A percentile compares a stretch with the other conserved stretches of the same genome.
Evolutionary conservation across 2,113 vertebrate species (phyloP).

Genomic region (Phaethornis superciliosus): DNA sequence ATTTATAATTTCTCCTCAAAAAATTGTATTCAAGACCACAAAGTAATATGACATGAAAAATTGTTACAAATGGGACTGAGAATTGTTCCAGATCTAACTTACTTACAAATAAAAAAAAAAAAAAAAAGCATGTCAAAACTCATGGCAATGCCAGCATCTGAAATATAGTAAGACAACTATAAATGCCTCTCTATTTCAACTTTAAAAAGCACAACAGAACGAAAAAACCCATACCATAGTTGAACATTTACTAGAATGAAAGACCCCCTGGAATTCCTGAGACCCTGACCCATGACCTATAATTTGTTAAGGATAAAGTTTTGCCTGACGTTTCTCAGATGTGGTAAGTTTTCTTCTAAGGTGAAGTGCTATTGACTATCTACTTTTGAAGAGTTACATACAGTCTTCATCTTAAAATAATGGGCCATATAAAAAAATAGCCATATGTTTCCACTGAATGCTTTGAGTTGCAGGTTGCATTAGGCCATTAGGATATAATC

Average conservation of each 20-base stretch:
- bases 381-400: background rate
- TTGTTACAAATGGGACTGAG: background rate
- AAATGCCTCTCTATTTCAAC: background rate
- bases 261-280: background rate
- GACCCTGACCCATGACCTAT: background rate
- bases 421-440: fast-evolving
- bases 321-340: background rate
- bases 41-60: background rate
- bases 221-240: background rate
- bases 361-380: background rate
- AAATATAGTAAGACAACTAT: background rate
- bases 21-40: background rate
- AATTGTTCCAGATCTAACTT: background rate
- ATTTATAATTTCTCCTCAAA: background rate
- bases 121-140: background rate
- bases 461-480: background rate
- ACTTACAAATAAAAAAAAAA: background rate
- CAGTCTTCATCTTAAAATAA: background rate
- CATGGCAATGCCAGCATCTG: background rate
- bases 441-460: background rate
- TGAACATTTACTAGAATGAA: background rate
- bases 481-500: background rate
- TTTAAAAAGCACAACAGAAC: background rate
- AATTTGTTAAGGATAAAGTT: background rate
- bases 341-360: background rate